Percentiles rank a stretch among this genome's conserved stretches.
Conservation (phyloP, 2,888 invertebrate species). For the Podotricha telesiphe region DNA sequence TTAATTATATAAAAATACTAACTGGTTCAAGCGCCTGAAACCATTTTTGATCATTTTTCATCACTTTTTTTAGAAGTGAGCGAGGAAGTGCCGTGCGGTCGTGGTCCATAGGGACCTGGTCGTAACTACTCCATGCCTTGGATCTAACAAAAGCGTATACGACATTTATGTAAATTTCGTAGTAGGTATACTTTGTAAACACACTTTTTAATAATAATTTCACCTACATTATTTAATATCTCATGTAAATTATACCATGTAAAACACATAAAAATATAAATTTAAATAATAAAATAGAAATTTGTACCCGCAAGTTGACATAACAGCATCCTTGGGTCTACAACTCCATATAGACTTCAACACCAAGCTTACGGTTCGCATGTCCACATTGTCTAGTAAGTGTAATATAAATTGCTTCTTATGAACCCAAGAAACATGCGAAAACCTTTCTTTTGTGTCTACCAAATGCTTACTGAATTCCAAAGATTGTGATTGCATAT, state of each 20-base stretch:
- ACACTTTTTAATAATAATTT: no score
- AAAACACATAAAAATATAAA: no score
- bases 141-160: constrained; percentile 44
- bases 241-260: no score
- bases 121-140: constrained; percentile 62
- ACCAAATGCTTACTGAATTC: constrained; percentile 61
- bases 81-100: constrained; percentile 68
- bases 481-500: constrained; percentile 48
- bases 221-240: no score
- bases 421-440: constrained; percentile 64
- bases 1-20: constrained; percentile 39
- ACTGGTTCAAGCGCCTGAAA: constrained; percentile 66
- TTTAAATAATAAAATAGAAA: no score
- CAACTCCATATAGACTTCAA: constrained; percentile 76
- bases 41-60: constrained; percentile 70
- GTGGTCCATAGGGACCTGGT: constrained; percentile 71
- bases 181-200: no score
- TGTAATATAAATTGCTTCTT: constrained; percentile 65
- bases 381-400: constrained; percentile 60
- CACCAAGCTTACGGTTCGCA: constrained; percentile 67
- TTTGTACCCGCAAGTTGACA: constrained; percentile 63
- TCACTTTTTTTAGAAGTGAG: constrained; percentile 59
- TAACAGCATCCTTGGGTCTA: constrained; percentile 68
- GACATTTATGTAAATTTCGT: no score
- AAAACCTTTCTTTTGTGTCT: constrained; percentile 67